A percentile compares a stretch with the other conserved stretches of the same genome.
These are phyloP conservation scores for Drosophila rubida DNA, from an alignment of 2,888 invertebrate species.

Conservation along the genomic window DNA sequence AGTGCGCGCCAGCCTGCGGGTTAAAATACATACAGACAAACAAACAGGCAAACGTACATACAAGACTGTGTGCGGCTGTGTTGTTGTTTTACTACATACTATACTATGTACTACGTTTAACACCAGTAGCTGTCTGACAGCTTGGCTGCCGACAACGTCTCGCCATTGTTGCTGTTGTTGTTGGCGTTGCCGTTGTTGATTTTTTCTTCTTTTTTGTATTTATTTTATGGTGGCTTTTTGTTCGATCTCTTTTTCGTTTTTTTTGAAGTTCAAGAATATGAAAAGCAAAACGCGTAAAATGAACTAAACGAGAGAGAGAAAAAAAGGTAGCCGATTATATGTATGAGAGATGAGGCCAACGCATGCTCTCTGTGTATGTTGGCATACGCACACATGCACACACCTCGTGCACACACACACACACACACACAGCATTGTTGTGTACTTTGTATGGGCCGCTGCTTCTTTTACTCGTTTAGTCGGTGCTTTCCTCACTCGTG, in stretches of 20 bases:
- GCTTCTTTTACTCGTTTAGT: constrained; percentile 47
- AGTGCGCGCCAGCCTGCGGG: constrained; percentile 36
- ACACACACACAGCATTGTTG: neutral
- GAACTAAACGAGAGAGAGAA: constrained; percentile 56
- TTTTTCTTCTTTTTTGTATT: constrained; percentile 41
- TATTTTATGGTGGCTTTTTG: constrained; percentile 75
- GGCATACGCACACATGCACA: constrained; percentile 1
- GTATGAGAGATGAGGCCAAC: constrained; percentile 48
- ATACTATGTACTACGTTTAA: constrained; percentile 70
- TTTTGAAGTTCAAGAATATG: constrained; percentile 80
- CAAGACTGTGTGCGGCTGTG: constrained; percentile 36
- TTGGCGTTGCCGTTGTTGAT: constrained; percentile 14
- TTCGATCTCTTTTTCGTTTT: constrained; percentile 43
- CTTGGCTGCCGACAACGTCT: constrained; percentile 72
- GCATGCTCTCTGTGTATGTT: constrained; percentile 54
- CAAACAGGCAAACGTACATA: constrained; percentile 1
- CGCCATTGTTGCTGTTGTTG: constrained; percentile 32
- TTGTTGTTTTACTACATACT: constrained; percentile 68
- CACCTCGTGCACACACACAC: constrained; percentile 7
- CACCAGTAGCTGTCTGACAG: constrained; percentile 81
- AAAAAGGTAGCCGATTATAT: constrained; percentile 56
- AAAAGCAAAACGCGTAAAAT: constrained; percentile 74
- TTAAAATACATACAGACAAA: constrained; percentile 3
- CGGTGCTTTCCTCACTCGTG: constrained; percentile 37
- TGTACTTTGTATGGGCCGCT: constrained; percentile 22